phyloP scores from a whole-genome alignment of 2,113 vertebrate genomes.

The Macaca fascicularis region DNA sequence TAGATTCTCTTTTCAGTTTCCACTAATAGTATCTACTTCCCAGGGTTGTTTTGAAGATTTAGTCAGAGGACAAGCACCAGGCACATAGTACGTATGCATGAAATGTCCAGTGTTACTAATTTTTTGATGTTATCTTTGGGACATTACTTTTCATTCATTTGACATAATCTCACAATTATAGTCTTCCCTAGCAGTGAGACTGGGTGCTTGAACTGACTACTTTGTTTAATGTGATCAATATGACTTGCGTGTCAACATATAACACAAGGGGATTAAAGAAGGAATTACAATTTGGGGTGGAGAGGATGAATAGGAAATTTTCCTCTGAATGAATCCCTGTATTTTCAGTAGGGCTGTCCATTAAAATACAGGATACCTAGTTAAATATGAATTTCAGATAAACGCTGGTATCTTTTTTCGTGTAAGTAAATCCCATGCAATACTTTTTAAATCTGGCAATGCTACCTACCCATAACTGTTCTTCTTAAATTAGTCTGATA shows the following conservation, averaged over 20 bases:
- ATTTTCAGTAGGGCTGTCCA: background rate
- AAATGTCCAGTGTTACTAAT: background rate
- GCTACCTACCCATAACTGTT: background rate
- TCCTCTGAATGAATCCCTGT: conserved; percentile 39
- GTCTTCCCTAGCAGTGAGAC: background rate
- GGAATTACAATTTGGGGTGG: background rate
- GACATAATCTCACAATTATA: background rate
- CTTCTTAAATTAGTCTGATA: background rate
- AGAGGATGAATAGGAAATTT: conserved; percentile 16
- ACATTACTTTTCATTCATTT: conserved; percentile 39
- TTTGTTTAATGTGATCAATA: conserved; percentile 31
- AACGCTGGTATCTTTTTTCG: background rate
- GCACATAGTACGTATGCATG: background rate
- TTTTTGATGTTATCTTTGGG: background rate
- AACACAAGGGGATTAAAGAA: conserved; percentile 52
- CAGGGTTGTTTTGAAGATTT: background rate
- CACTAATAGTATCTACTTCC: background rate
- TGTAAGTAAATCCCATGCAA: background rate
- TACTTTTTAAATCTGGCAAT: background rate
- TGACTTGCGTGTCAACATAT: conserved; percentile 32
- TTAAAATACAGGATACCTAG: background rate
- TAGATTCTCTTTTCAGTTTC: background rate
- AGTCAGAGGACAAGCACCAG: background rate
- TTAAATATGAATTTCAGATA: conserved; percentile 32
- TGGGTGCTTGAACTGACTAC: background rate